Evolutionary conservation across 2,113 vertebrate species (phyloP), one percentile per base, ranked within the genome.

Genomic region (Melanerpes aurifrons): DNA sequence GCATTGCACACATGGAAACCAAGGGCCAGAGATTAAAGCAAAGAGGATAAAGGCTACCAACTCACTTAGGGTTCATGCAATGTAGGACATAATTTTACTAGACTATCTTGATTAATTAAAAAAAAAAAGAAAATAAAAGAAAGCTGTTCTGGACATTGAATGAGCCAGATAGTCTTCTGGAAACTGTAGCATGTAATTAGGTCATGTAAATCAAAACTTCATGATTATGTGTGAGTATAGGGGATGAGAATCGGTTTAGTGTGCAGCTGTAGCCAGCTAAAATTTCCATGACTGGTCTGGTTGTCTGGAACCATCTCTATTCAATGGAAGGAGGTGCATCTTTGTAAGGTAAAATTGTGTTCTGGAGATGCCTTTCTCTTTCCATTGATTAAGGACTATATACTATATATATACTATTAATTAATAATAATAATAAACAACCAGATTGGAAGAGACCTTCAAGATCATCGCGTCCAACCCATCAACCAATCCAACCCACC

Each of bases 141-240:
- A 17, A 14, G 58, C 47, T 71, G 12, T 80, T 77, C 26, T 91
- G 61, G 62, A 83, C 40, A 45, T 25, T 24, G 84, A 77, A 92
- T 92, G 82, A 87, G 57, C 47, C 68, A 87, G 72, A 92, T 89
- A 76, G 10, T 95, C 64, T 80, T 92, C 72, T 89, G 82, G 91
- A 93, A 95, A 77, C 26, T 68, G 61, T 54, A 94, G 28, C 31
- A 48, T 92, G 26, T 80, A 92, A 96, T 94, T 93, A 96, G 57
- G 68, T 48, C 13, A 53, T 82, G 61, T 84, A 89, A 94, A 93
- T 93, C 64, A 86, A 88, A 94, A 90, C 43, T 88, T 92, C 88
- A 88, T 88, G 69, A 37, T 67, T 74, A 24, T 0, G 3, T 78
- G 74, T 93, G 62, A 58, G 10, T 74, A 14, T 19, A 48, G 22